Conservation (phyloP, 1,140 invertebrate species). For the Chironomus striatipennis region DNA sequence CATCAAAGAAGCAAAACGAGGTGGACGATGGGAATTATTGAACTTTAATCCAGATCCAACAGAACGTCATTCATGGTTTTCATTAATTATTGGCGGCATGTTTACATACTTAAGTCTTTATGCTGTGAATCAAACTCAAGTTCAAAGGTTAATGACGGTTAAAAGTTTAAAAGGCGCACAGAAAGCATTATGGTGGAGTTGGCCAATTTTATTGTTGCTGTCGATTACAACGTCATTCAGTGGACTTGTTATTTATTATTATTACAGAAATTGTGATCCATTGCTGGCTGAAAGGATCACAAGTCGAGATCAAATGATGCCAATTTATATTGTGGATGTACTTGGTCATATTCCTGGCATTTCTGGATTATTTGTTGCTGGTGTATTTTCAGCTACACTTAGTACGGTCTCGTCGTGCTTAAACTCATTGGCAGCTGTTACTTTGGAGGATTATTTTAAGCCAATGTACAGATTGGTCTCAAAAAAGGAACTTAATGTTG, state of each 20-base stretch:
- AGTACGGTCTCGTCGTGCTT: slow-evolving; percentile 78
- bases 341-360: slow-evolving; percentile 39
- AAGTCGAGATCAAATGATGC: slow-evolving; percentile 53
- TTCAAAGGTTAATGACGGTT: slow-evolving; percentile 76
- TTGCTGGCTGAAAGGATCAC: slow-evolving; percentile 45
- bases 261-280: slow-evolving; percentile 69
- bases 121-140: slow-evolving; percentile 76
- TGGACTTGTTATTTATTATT: slow-evolving; percentile 69
- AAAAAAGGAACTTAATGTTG: slow-evolving; percentile 28
- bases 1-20: slow-evolving; percentile 54
- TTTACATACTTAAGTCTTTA: slow-evolving; percentile 67
- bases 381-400: slow-evolving; percentile 61
- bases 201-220: slow-evolving; percentile 56
- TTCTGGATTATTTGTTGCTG: slow-evolving; percentile 47
- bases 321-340: slow-evolving; percentile 69
- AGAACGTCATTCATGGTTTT: slow-evolving; percentile 64
- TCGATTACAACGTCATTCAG: slow-evolving; percentile 64
- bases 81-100: slow-evolving; percentile 58
- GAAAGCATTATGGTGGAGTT: slow-evolving; percentile 55
- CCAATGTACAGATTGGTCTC: slow-evolving; percentile 36
- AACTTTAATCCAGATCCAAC: slow-evolving; percentile 61
- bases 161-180: slow-evolving; percentile 57
- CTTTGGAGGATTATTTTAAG: slow-evolving; percentile 70
- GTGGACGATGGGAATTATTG: slow-evolving; percentile 57
- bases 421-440: slow-evolving; percentile 81